These are phyloP conservation scores for Achroia grisella DNA, from an alignment of 1,140 invertebrate species.

Conservation along the genomic window DNA sequence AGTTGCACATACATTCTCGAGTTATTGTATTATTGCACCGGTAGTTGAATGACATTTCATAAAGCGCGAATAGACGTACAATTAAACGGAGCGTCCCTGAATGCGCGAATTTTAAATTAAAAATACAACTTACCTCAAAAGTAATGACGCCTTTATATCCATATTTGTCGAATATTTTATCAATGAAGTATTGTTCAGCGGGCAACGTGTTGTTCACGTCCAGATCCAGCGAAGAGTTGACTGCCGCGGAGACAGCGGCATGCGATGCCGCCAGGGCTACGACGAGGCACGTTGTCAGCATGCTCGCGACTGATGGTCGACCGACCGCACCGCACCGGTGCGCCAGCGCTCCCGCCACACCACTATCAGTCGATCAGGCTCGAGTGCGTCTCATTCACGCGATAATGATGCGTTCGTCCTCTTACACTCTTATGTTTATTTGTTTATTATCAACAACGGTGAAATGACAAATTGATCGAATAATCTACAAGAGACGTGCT, in stretches of 20 bases:
- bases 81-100: not conserved
- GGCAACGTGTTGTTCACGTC: conserved; percentile 43
- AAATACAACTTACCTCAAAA: conserved; percentile 73
- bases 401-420: conserved; percentile 32
- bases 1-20: too few species aligned
- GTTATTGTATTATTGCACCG: too few species aligned
- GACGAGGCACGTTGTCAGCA: conserved; percentile 39
- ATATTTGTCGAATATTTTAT: conserved; percentile 77
- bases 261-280: conserved; percentile 35
- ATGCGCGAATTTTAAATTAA: conserved; percentile 3
- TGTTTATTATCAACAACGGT: conserved; percentile 41
- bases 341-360: conserved; percentile 37
- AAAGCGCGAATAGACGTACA: too few species aligned
- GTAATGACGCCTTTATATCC: conserved; percentile 75
- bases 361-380: conserved; percentile 43
- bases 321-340: conserved; percentile 11
- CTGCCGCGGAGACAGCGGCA: conserved; percentile 18
- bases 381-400: conserved; percentile 23
- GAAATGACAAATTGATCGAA: conserved; percentile 29
- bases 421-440: conserved; percentile 54
- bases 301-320: conserved; percentile 31
- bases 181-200: conserved; percentile 67
- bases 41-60: too few species aligned
- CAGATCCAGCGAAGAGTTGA: conserved; percentile 4
- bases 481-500: conserved; percentile 32